Evolutionary conservation across 1,140 invertebrate species (phyloP), one percentile per base, ranked within the genome.

Genomic region (Lanistes nyassanus): DNA sequence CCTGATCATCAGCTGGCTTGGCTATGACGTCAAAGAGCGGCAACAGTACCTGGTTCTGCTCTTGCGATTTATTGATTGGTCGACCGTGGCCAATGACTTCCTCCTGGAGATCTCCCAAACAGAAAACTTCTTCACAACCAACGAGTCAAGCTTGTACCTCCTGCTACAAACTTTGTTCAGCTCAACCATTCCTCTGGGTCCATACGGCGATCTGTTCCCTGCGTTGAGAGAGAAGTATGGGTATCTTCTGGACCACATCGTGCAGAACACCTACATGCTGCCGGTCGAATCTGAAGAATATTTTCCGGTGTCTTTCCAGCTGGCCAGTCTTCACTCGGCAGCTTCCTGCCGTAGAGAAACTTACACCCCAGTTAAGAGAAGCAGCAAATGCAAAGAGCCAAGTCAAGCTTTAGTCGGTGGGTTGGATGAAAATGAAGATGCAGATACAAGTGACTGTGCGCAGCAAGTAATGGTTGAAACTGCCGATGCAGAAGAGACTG

Each of bases 121-220:
- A 21, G 85, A 86, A 42, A 85, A 85, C 74, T 86, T 86, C 62
- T 86, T 86, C 78, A 85, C 85, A 5, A 80, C 83, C 26, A 84
- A 86, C 69, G 83, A 84, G 70, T 84, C 84, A 31, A 84, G 84
- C 66, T 76, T 93, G 13, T 91, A 91, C 83, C 89, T 92, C 75
- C 84, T 93, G 73, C 84, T 93, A 34, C 89, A 92, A 77, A 90
- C 89, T 76, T 86, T 93, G 72, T 88, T 90, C 75, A 91, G 92
- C 76, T 91, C 91, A 81, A 89, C 89, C 76, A 88, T 92, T 78
- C 88, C 91, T 70, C 83, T 91, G 26, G 87, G 89, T 36, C 91
- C 91, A 67, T 92, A 91, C 79, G 88, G 88, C 68, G 87, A 86
- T 60, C 85, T 86, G 74, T 92, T 92, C 85, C 88, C 90, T 73